Evolutionary conservation across 2,888 invertebrate species (phyloP), one percentile per base, ranked within the genome.

Genomic region (Synergus umbraculus): DNA sequence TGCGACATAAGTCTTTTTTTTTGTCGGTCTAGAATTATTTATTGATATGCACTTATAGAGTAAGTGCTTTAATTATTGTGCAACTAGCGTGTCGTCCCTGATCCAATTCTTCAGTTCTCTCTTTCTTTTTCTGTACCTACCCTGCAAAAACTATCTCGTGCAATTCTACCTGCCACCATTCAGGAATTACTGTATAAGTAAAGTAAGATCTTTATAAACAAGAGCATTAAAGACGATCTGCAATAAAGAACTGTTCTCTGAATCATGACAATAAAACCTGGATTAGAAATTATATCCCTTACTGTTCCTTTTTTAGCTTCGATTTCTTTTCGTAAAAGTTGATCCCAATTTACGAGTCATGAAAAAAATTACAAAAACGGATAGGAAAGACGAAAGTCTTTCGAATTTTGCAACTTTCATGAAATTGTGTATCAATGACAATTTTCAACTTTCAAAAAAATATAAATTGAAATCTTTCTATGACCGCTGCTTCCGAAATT

Each of bases 151-250:
- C 29, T 49, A 73, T 73, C 54, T 37, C 73, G 29, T 12, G 69
- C 69, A 69, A 69, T 69, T 69, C 46, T 49, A 69, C 29, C 73
- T 54, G 54, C 54, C 49, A 73, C 73, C 54, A 73, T 73, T 54
- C 54, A 73, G 37, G 37, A 73, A 73, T 73, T 73, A 54, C 73
- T 54, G 37, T 49, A 54, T 54, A 73, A 73, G 37, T 37, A 49
- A 73, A 49, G 29, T 73, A 49, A 73, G 73, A 73, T 73, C 73
- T 73, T 73, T 73, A 73, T 73, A 73, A 73, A 54, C 54, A 73
- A 69, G 29, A 49, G 37, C 4, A 54, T 54, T 73, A 73, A 54
- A 54, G n/a, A 49, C 49, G 10, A 54, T 9, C n/a, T 54, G 69
- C 69, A 54, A n/a, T 69, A 73, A 73, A n/a, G 54, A 73, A 73